phyloP scores from a whole-genome alignment of 1,140 invertebrate species.

The Bacillus rossius region DNA sequence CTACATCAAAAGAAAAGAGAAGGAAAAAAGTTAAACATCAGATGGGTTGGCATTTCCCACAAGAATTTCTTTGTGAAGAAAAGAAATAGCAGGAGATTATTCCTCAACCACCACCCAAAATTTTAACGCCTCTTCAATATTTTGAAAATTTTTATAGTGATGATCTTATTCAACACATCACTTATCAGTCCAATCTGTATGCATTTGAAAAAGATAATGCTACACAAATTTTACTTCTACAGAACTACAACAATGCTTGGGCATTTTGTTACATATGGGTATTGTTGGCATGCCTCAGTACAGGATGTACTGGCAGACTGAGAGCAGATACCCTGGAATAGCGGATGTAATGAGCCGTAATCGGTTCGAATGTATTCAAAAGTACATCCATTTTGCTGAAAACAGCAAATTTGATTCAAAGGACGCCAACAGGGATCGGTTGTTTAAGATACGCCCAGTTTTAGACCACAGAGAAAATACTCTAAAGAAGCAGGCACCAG shows the following conservation, averaged over 20 bases:
- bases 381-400: conserved; percentile 18
- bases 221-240: background rate
- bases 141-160: background rate
- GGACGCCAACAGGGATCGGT: conserved; percentile 4
- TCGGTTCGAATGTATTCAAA: conserved; percentile 11
- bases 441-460: conserved; percentile 17
- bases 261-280: background rate
- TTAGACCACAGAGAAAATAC: conserved; percentile 16
- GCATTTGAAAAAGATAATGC: background rate
- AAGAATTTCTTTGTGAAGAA: too few species aligned
- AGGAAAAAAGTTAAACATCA: too few species aligned
- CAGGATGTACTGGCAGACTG: background rate
- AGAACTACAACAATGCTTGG: conserved; percentile 4
- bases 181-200: background rate
- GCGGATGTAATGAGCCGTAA: conserved; percentile 13
- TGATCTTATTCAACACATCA: background rate
- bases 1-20: too few species aligned
- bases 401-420: conserved; percentile 3
- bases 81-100: too few species aligned
- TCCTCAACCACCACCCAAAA: background rate
- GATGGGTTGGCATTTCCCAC: too few species aligned
- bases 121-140: background rate
- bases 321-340: conserved; percentile 1
- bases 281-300: too few species aligned
- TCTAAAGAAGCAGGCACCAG: conserved; percentile 27